These are phyloP conservation scores for Athalia rosae DNA, from an alignment of 2,888 invertebrate genomes.

Conservation along the genomic window DNA sequence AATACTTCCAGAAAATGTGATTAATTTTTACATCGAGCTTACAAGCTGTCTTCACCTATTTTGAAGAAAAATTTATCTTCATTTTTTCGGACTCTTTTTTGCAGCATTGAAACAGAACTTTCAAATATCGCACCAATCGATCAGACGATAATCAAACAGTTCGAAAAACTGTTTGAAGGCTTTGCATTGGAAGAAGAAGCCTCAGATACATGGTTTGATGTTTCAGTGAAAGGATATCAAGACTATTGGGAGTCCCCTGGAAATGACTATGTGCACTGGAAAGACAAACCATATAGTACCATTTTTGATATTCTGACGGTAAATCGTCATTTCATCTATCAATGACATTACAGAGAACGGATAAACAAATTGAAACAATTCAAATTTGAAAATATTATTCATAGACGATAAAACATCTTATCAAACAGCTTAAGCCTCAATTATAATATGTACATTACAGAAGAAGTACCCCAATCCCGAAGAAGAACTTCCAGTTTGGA, in stretches of 20 bases:
- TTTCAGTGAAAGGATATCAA: slow-evolving; percentile 34
- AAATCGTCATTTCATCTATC: neutral
- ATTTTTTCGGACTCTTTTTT: neutral
- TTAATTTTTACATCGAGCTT: neutral
- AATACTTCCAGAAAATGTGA: neutral
- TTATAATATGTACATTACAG: slow-evolving; percentile 51
- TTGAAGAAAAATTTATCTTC: too few relatives aligned
- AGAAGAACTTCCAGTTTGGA: slow-evolving; percentile 63
- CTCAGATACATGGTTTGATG: slow-evolving; percentile 55
- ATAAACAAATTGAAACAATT: too few relatives aligned
- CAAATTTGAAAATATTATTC: too few relatives aligned
- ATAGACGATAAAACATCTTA: too few relatives aligned
- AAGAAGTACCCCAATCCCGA: slow-evolving; percentile 63
- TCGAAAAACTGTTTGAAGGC: slow-evolving; percentile 48
- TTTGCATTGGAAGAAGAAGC: slow-evolving; percentile 48
- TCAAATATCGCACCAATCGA: neutral
- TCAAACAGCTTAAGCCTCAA: neutral
- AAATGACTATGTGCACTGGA: slow-evolving; percentile 62
- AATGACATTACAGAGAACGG: too few relatives aligned
- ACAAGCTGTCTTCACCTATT: too few relatives aligned
- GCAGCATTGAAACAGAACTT: neutral
- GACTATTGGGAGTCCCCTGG: slow-evolving; percentile 50
- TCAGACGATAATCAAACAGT: neutral
- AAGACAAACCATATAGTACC: slow-evolving; percentile 58
- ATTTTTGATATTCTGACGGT: slow-evolving; percentile 67